phyloP scores from a whole-genome alignment of 2,113 vertebrate genomes.

The Craseonycteris thonglongyai region DNA sequence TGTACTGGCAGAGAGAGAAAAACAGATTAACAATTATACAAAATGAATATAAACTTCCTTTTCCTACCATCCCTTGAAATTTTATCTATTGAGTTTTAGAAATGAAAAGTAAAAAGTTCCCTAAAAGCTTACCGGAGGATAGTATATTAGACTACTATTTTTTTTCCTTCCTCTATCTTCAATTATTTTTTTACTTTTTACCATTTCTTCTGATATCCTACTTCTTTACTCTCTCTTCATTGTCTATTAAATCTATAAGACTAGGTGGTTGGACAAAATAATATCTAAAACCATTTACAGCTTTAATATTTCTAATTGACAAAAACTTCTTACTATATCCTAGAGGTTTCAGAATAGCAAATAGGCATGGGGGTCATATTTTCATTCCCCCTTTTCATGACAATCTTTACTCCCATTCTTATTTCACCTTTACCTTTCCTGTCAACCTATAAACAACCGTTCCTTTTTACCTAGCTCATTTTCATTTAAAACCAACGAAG shows the following conservation, averaged over 20 bases:
- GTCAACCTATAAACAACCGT: neutral
- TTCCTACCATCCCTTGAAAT: conserved; percentile 4
- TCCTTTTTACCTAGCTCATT: neutral
- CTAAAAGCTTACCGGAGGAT: neutral
- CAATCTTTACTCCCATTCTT: neutral
- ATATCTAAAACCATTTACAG: neutral
- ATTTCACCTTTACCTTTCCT: neutral
- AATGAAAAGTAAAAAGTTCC: neutral
- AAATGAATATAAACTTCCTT: conserved; percentile 55
- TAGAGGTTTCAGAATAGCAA: neutral
- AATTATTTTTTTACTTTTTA: neutral
- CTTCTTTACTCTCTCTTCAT: neutral
- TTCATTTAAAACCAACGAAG: neutral
- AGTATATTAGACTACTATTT: neutral
- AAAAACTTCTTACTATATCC: neutral
- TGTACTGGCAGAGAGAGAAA: neutral
- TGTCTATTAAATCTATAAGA: neutral
- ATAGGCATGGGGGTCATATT: neutral
- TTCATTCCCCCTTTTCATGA: neutral
- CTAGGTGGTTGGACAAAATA: neutral
- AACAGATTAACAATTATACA: conserved; percentile 19
- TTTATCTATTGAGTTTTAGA: conserved; percentile 35
- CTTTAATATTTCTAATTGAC: neutral
- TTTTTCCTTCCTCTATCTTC: neutral
- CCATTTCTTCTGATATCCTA: neutral